A percentile compares a stretch with the other conserved stretches of the same genome.
phyloP scores from a whole-genome alignment of 2,113 vertebrate species.

The Corythoichthys intestinalis region DNA sequence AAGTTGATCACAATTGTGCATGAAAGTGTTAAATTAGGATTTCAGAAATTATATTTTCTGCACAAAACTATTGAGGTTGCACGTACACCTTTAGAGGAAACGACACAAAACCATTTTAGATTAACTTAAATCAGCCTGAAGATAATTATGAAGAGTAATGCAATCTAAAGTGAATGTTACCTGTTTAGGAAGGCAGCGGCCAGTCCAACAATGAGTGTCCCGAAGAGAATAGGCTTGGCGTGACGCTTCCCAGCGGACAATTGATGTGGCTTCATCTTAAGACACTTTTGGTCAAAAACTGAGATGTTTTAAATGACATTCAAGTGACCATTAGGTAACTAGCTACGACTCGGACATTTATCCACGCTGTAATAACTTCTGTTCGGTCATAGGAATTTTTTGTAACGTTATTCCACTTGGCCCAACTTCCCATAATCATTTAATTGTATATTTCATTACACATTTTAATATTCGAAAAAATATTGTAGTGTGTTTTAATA shows the following conservation, averaged over 20 bases:
- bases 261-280: slow-evolving; percentile 54
- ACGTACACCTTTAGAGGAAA: not conserved
- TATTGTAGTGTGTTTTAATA: too few relatives aligned
- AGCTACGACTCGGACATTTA: not conserved
- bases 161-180: slow-evolving; percentile 25
- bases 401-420: not conserved
- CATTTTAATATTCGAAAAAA: too few relatives aligned
- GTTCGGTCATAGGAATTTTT: not conserved
- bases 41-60: not conserved
- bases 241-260: slow-evolving; percentile 62
- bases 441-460: too few relatives aligned
- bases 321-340: not conserved
- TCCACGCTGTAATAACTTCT: not conserved
- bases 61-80: too few relatives aligned
- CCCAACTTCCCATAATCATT: too few relatives aligned
- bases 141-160: not conserved
- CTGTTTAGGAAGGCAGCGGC: slow-evolving; percentile 66
- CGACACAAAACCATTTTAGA: not conserved
- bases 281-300: not conserved
- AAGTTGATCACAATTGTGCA: too few relatives aligned
- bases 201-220: slow-evolving; percentile 57
- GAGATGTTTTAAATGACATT: not conserved
- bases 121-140: not conserved
- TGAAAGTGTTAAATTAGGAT: not conserved
- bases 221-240: slow-evolving; percentile 69